Evolutionary conservation across 1,140 invertebrate species (phyloP).

Genomic region (Pectinophora gossypiella): DNA sequence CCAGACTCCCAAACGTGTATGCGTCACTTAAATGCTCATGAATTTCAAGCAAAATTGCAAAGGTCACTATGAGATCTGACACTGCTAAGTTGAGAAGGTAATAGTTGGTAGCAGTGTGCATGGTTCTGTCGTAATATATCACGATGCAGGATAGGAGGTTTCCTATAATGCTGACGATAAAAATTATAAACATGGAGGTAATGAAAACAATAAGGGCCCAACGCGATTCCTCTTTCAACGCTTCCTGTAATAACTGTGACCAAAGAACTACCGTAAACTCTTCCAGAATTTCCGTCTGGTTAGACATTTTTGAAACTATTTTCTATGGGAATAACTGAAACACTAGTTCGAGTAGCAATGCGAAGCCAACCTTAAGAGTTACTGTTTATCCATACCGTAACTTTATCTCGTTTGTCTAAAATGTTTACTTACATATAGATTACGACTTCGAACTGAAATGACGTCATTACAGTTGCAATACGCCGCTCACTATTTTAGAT

Average conservation of each 20-base stretch:
- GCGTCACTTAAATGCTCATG: conserved; percentile 17
- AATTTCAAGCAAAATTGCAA: conserved; percentile 35
- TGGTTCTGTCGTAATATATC: conserved; percentile 86
- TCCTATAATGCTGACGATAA: conserved; percentile 85
- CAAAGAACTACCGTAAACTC: conserved; percentile 28
- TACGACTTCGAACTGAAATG: too few relatives aligned
- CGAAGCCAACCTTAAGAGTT: too few relatives aligned
- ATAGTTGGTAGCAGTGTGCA: conserved; percentile 90
- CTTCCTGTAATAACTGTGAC: conserved; percentile 23
- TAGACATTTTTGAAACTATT: conserved; percentile 46
- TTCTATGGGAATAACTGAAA: too few relatives aligned
- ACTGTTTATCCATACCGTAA: too few relatives aligned
- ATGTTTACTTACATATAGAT: too few relatives aligned
- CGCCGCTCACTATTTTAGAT: too few relatives aligned
- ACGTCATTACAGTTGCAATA: too few relatives aligned
- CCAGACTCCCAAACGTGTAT: conserved; percentile 25
- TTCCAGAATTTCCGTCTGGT: conserved; percentile 7
- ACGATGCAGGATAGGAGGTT: conserved; percentile 91
- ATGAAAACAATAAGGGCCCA: conserved; percentile 24
- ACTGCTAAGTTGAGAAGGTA: conserved; percentile 92
- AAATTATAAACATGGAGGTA: conserved; percentile 75
- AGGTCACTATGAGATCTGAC: conserved; percentile 81
- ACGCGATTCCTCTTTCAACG: conserved; percentile 14
- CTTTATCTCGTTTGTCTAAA: too few relatives aligned
- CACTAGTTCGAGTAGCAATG: too few relatives aligned